Evolutionary conservation across 2,888 invertebrate genomes (phyloP), one percentile per base, ranked within the genome.

Genomic region (Apotomis betuletana): DNA sequence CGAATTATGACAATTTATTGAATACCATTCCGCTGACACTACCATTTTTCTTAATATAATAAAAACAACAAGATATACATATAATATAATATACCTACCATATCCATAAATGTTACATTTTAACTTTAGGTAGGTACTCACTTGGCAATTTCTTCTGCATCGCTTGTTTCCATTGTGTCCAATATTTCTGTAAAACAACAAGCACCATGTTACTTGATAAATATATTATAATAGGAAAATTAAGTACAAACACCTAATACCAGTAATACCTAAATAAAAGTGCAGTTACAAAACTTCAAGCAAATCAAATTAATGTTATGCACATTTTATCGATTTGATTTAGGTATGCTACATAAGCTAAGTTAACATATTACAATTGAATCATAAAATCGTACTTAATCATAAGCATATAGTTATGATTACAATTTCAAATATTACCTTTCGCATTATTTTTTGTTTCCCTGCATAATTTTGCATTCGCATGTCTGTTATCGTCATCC

Each of bases 181-280:
- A 62, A 49, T 46, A 70, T 36, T 41, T 70, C 69, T 70, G 63
- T 44, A 64, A 46, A 69, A n/a, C 36, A 57, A 9, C 49, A 10
- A 27, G 27, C 27, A 27, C 27, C 27, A 27, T 27, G 27, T 27
- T 27, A 27, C 27, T 27, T 27, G 27, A 27, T 27, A 27, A 27
- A 27, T 27, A 27, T 27, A 27, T 2, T 27, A 27, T 27, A 27
- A 27, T 27, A 27, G 27, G 27, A 27, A 27, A 2, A 27, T 1
- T 27, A 27, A 27, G 27, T 6, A 8, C 9, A 49, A 49, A 4
- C 8, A 9, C 9, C 41, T 41, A 49, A 49, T 49, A 9, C 10
- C 5, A 44, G 9, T 12, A 1, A 10, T 49, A 1, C 3, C 1
- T 49, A 15, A 13, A 13, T 44, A 9, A 13, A 44, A 9, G 8